A percentile compares a stretch with the other conserved stretches of the same genome.
These are phyloP conservation scores for Acanthurus tractus DNA, from an alignment of 2,797 vertebrate genomes.

Conservation along the genomic window DNA sequence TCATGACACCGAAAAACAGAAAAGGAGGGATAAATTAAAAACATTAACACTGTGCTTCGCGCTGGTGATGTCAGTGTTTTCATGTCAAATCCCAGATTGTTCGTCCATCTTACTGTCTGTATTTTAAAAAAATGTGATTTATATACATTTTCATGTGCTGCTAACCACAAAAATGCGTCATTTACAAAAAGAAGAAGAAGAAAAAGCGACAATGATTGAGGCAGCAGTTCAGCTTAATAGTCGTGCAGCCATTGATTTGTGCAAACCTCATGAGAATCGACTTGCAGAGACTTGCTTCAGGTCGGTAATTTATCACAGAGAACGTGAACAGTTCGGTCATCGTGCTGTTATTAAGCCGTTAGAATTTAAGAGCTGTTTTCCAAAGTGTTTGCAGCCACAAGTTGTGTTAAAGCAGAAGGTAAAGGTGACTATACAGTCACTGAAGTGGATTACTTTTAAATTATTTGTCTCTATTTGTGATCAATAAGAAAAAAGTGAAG, in stretches of 20 bases:
- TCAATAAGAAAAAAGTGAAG: neutral
- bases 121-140: neutral
- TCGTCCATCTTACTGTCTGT: too few relatives aligned
- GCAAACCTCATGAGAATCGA: neutral
- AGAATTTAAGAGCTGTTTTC: too few relatives aligned
- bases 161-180: neutral
- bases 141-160: neutral
- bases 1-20: constrained; percentile 27
- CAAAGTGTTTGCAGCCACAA: neutral
- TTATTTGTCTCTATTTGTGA: neutral
- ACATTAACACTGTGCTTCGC: neutral
- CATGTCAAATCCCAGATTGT: neutral
- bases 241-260: neutral
- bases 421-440: too few relatives aligned
- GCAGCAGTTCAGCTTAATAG: neutral
- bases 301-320: constrained; percentile 3
- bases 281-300: constrained; percentile 3
- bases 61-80: neutral
- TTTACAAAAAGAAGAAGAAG: neutral
- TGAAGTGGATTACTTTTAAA: neutral
- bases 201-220: neutral
- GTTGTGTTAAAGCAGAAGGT: neutral
- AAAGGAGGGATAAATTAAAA: neutral
- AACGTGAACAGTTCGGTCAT: neutral
- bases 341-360: too few relatives aligned